Evolutionary conservation across 37 sponge, comb jelly and placozoan species (phyloP).

Genomic region (Diacarnus erythraeanus): DNA sequence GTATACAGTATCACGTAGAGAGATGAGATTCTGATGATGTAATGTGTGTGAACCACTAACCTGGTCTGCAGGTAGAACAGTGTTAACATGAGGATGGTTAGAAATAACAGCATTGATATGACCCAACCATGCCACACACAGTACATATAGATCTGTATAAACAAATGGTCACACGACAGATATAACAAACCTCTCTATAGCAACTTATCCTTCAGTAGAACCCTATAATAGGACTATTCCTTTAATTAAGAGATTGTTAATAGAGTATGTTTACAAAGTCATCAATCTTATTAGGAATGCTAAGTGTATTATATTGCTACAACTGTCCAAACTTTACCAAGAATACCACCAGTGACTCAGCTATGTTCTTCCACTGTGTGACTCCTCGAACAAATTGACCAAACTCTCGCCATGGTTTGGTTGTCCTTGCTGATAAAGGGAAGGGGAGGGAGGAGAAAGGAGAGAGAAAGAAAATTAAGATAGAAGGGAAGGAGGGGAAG

Average conservation of each 20-base stretch:
- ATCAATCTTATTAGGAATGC: no score
- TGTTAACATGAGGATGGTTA: slow-evolving; percentile 48
- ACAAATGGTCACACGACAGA: not conserved
- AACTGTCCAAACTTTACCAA: no score
- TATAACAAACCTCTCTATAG: no score
- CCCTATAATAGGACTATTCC: no score
- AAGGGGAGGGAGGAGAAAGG: not conserved
- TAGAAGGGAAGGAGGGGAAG: not conserved
- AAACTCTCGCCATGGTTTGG: slow-evolving; percentile 40
- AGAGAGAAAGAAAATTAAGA: no score
- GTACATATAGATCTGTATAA: slow-evolving; percentile 64
- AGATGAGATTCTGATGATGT: not conserved
- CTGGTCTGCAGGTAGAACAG: slow-evolving; percentile 52
- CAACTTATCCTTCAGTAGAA: no score
- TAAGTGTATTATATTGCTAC: no score
- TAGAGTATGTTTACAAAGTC: no score
- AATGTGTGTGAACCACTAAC: not conserved
- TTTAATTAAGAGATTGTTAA: no score
- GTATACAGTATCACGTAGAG: not conserved
- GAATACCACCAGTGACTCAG: slow-evolving; percentile 57
- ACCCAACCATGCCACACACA: slow-evolving; percentile 83
- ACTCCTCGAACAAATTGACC: slow-evolving; percentile 6
- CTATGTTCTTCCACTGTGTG: slow-evolving; percentile 37
- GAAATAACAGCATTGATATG: slow-evolving; percentile 44
- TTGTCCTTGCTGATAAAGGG: slow-evolving; percentile 1